Percentiles rank a stretch among this genome's conserved stretches.
Conservation (phyloP, 1,140 invertebrate genomes). For the Heliconius melpomene region DNA sequence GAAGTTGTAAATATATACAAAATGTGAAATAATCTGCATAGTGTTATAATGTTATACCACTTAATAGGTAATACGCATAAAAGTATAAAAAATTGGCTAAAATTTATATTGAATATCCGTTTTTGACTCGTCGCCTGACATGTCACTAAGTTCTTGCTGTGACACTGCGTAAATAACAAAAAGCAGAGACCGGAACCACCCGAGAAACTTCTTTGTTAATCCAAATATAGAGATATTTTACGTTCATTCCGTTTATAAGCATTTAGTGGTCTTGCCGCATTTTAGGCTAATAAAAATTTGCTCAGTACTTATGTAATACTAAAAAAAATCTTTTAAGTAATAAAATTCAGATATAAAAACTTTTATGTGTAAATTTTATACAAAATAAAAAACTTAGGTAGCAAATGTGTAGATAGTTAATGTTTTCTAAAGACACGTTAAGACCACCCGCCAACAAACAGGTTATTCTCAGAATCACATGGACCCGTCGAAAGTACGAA, state of each 20-base stretch:
- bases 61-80: too few species aligned
- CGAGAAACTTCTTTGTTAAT: too few species aligned
- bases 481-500: conserved; percentile 21
- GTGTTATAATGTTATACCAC: too few species aligned
- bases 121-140: too few species aligned
- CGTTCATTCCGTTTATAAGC: not conserved
- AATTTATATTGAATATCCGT: too few species aligned
- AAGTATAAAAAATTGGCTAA: too few species aligned
- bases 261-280: not conserved
- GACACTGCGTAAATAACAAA: too few species aligned
- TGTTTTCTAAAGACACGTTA: not conserved
- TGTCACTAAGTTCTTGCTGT: too few species aligned
- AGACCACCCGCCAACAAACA: conserved; percentile 38
- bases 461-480: conserved; percentile 36
- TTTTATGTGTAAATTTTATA: not conserved
- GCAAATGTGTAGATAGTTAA: not conserved
- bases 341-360: not conserved
- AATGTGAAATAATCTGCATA: too few species aligned
- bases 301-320: not conserved
- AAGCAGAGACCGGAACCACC: too few species aligned
- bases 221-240: too few species aligned
- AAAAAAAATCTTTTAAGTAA: not conserved
- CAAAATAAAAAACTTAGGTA: not conserved
- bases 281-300: not conserved
- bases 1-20: too few species aligned